These are phyloP conservation scores for Ylistrum balloti DNA, from an alignment of 1,140 invertebrate species.

Conservation along the genomic window DNA sequence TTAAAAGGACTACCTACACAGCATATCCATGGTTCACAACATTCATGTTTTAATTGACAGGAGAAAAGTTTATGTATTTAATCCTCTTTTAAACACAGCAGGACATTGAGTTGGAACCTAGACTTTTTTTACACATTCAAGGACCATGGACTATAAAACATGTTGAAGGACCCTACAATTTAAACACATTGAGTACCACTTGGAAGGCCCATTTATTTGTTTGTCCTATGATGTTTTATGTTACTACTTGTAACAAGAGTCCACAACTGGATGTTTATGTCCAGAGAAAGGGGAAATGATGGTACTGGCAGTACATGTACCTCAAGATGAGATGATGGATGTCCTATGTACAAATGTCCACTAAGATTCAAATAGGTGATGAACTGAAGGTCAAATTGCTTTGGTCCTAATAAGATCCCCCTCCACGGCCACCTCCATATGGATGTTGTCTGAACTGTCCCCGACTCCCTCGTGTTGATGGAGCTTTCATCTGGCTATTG, in stretches of 20 bases:
- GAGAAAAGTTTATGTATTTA: slow-evolving; percentile 26
- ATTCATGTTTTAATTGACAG: not conserved
- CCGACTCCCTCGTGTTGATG: slow-evolving; percentile 49
- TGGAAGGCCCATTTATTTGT: slow-evolving; percentile 9
- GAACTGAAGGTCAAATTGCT: not conserved
- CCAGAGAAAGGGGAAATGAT: not conserved
- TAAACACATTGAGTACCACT: not conserved
- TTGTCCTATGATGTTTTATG: not conserved
- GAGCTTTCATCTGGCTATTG: slow-evolving; percentile 50
- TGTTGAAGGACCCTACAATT: not conserved
- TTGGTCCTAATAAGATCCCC: slow-evolving; percentile 52
- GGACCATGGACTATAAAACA: not conserved
- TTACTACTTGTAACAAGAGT: slow-evolving; percentile 19
- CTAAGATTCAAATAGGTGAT: not conserved
- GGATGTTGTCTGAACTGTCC: slow-evolving; percentile 56
- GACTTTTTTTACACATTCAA: not conserved
- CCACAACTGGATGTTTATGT: slow-evolving; percentile 11
- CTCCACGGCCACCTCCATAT: slow-evolving; percentile 55
- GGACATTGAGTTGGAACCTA: no score
- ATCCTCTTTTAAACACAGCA: not conserved
- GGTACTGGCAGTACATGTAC: slow-evolving; percentile 37
- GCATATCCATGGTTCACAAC: slow-evolving; percentile 24
- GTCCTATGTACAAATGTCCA: slow-evolving; percentile 38
- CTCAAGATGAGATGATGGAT: slow-evolving; percentile 20
- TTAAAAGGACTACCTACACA: slow-evolving; percentile 34